Evolutionary conservation across 2,113 vertebrate genomes (phyloP).

Genomic region (Lonchura striata): DNA sequence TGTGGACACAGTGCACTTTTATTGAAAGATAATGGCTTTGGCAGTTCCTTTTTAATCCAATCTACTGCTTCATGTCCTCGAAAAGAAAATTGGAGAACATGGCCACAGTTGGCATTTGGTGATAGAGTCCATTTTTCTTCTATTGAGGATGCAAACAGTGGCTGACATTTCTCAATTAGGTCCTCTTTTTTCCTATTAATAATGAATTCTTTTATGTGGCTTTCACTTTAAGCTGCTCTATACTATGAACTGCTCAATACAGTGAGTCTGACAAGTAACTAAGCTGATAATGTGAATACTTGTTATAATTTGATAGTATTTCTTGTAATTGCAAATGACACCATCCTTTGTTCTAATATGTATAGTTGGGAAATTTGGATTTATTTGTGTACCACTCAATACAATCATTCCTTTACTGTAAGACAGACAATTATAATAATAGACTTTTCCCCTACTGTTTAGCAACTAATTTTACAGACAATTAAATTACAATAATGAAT

Average conservation of each 20-base stretch:
- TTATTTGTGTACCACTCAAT: constrained; percentile 42
- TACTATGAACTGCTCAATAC: not conserved
- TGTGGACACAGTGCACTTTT: constrained; percentile 29
- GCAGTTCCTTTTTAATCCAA: constrained; percentile 58
- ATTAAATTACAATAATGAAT: constrained; percentile 64
- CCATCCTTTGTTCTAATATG: constrained; percentile 3
- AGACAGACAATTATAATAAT: constrained; percentile 49
- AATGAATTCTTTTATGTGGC: constrained; percentile 45
- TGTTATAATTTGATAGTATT: constrained; percentile 21
- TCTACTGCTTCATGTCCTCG: not conserved
- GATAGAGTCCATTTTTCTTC: constrained; percentile 57
- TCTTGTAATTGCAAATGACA: constrained; percentile 18
- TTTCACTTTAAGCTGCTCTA: constrained; percentile 16
- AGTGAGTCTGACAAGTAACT: not conserved
- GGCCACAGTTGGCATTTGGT: constrained; percentile 37
- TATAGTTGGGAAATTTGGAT: constrained; percentile 39
- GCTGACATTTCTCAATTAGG: constrained; percentile 51
- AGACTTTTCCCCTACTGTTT: constrained; percentile 37
- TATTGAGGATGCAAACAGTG: constrained; percentile 17
- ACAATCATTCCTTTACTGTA: constrained; percentile 41
- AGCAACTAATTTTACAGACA: constrained; percentile 68
- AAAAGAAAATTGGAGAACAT: constrained; percentile 64
- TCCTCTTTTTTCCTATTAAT: constrained; percentile 9
- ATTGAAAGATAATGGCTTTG: constrained; percentile 62
- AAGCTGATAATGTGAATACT: not conserved